Conservation (phyloP, 2,113 vertebrate genomes). For the Ailuropoda melanoleuca region DNA sequence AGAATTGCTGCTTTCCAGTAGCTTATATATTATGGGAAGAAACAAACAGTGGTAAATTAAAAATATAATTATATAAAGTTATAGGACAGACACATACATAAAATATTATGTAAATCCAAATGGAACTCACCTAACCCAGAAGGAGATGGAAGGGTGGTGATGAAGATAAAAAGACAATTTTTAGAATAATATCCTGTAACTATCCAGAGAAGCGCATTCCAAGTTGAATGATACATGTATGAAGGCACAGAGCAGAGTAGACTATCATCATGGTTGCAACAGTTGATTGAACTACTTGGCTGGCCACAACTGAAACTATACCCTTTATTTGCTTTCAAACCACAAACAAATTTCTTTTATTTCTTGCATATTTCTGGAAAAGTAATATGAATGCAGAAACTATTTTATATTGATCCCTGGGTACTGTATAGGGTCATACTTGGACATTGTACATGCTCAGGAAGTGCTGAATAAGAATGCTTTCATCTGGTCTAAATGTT, state of each 20-base stretch:
- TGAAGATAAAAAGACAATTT: not conserved
- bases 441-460: not conserved
- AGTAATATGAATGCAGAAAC: not conserved
- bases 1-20: slow-evolving; percentile 10
- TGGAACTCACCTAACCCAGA: not conserved
- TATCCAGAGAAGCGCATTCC: not conserved
- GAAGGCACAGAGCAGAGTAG: not conserved
- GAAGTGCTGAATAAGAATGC: not conserved
- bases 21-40: not conserved
- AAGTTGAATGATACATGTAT: not conserved
- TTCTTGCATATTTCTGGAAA: not conserved
- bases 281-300: not conserved
- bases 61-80: slow-evolving; percentile 31
- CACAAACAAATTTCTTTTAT: not conserved
- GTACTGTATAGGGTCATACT: not conserved
- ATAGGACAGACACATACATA: not conserved
- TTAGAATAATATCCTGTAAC: not conserved
- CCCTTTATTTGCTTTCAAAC: not conserved
- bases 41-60: slow-evolving; percentile 43
- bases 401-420: not conserved
- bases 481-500: not conserved
- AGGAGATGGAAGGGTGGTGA: not conserved
- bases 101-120: not conserved
- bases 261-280: not conserved
- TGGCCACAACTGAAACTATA: not conserved